Evolutionary conservation across 2,113 vertebrate genomes (phyloP).

Genomic region (Calonectris borealis): DNA sequence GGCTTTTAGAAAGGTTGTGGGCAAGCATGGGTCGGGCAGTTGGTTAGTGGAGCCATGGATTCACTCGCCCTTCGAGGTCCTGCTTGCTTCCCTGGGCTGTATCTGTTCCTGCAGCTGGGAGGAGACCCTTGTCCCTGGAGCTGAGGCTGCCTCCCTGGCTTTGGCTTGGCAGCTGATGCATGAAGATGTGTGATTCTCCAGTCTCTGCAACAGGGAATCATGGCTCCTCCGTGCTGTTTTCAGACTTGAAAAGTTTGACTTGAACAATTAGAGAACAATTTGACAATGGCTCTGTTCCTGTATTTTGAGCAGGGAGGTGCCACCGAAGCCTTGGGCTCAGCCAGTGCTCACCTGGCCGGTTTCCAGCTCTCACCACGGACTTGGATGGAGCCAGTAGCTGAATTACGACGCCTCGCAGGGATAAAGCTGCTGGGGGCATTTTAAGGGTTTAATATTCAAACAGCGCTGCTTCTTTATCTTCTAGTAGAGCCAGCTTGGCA

Average conservation of each 20-base stretch:
- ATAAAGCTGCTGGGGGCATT: background rate
- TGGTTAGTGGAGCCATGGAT: background rate
- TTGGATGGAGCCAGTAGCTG: background rate
- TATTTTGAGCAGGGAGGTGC: background rate
- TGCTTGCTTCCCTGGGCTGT: background rate
- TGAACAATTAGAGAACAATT: background rate
- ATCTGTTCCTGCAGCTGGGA: background rate
- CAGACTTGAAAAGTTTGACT: background rate
- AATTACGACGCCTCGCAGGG: fast-evolving
- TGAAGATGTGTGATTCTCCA: background rate
- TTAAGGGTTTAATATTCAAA: constrained; percentile 24
- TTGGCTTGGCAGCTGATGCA: background rate
- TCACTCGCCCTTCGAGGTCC: fast-evolving
- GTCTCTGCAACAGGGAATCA: background rate
- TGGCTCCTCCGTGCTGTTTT: fast-evolving
- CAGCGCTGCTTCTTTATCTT: background rate
- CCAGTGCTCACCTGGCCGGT: background rate
- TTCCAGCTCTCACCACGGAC: background rate
- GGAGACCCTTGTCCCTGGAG: background rate
- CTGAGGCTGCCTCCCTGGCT: background rate
- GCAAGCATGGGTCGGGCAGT: fast-evolving
- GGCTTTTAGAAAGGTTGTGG: background rate
- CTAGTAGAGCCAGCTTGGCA: background rate
- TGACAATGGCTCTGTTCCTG: background rate
- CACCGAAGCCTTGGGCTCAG: background rate